A percentile compares a stretch with the other conserved stretches of the same genome.
Evolutionary conservation across 2,888 invertebrate genomes (phyloP).

Genomic region (Biston stratarius): DNA sequence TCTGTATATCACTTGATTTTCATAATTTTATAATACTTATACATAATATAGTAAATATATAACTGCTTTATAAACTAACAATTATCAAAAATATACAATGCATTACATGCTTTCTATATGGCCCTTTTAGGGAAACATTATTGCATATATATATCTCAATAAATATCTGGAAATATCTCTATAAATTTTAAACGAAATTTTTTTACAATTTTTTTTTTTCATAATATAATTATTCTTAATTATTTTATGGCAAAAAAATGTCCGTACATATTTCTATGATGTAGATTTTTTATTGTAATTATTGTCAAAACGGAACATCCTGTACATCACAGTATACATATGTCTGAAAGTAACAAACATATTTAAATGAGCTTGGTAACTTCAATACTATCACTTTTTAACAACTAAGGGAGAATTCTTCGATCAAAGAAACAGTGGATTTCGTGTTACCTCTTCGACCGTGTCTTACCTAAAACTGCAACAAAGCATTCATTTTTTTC

Average conservation of each 20-base stretch:
- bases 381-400: constrained; percentile 31
- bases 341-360: constrained; percentile 18
- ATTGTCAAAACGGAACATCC: constrained; percentile 15
- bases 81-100: constrained; percentile 44
- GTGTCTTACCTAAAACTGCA: too few species aligned
- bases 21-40: constrained; percentile 19
- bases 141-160: too few species aligned
- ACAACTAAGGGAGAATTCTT: constrained; percentile 29
- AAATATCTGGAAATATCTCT: neutral
- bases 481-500: too few species aligned
- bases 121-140: constrained; percentile 31
- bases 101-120: constrained; percentile 41
- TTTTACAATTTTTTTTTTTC: neutral
- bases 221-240: neutral
- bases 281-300: constrained; percentile 2
- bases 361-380: constrained; percentile 33
- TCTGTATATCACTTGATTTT: constrained; percentile 35
- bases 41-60: constrained; percentile 21
- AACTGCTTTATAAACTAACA: constrained; percentile 33
- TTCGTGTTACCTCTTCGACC: too few species aligned
- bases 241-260: neutral
- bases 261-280: neutral
- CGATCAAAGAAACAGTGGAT: constrained; percentile 16
- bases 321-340: constrained; percentile 21
- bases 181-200: neutral